These are phyloP conservation scores for Aplodontia rufa DNA, from an alignment of 2,113 vertebrate species.

Conservation along the genomic window DNA sequence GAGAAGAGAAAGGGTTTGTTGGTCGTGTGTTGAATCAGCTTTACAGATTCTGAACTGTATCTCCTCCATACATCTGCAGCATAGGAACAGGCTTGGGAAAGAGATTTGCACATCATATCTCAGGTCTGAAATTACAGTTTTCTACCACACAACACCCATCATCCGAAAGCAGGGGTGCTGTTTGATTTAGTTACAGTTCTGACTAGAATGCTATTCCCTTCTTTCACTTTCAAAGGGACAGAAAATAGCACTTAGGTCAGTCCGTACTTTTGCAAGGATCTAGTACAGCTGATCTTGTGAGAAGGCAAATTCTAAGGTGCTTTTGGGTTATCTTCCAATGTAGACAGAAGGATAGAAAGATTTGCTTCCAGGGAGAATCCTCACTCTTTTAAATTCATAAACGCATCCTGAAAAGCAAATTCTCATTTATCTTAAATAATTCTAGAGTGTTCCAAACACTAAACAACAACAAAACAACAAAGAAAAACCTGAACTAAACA, in stretches of 20 bases:
- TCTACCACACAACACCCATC: background rate
- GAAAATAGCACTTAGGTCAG: slow-evolving; percentile 4
- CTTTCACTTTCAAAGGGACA: slow-evolving; percentile 34
- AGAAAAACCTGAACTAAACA: background rate
- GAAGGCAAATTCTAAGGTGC: background rate
- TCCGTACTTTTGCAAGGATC: background rate
- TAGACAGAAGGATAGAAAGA: background rate
- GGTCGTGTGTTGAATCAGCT: background rate
- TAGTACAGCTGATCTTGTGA: background rate
- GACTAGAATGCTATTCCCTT: background rate
- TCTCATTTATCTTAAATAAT: background rate
- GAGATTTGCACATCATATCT: background rate
- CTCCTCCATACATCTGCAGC: background rate
- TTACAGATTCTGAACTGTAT: background rate
- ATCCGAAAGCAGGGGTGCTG: background rate
- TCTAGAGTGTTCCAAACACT: background rate
- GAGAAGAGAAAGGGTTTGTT: background rate
- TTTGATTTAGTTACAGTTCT: background rate
- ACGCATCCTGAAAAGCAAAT: background rate
- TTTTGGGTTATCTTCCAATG: background rate
- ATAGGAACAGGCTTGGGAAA: background rate
- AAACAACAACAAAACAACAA: background rate
- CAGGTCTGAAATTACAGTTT: background rate
- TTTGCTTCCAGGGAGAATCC: background rate
- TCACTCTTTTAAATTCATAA: slow-evolving; percentile 25